Evolutionary conservation across 2,113 vertebrate species (phyloP).

Genomic region (Halichoerus grypus): DNA sequence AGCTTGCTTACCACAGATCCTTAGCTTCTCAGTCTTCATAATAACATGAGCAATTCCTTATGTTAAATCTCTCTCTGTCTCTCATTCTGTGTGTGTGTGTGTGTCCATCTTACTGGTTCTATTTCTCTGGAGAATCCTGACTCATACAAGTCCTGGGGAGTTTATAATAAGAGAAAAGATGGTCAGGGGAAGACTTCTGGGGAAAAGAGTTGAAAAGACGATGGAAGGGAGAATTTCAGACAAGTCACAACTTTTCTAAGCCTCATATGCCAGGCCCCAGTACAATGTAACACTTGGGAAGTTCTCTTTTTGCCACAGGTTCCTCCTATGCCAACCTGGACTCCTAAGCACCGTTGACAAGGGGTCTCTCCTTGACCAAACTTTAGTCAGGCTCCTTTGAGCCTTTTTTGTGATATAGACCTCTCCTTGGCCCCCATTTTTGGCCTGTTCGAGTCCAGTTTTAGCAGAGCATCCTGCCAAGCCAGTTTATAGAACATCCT

Average conservation of each 20-base stretch:
- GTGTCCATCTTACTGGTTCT: neutral
- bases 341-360: neutral
- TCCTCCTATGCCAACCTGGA: neutral
- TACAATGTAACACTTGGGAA: neutral
- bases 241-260: neutral
- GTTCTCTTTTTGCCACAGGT: neutral
- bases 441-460: neutral
- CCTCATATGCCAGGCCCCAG: neutral
- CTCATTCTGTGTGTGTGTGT: neutral
- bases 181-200: neutral
- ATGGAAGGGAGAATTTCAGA: neutral
- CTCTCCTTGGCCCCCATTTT: neutral
- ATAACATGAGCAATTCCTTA: neutral
- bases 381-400: neutral
- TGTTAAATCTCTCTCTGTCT: neutral
- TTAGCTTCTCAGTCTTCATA: neutral
- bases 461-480: neutral
- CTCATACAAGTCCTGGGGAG: neutral
- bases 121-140: neutral
- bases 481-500: neutral
- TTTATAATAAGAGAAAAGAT: neutral
- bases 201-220: neutral
- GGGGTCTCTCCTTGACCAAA: neutral
- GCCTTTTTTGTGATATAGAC: neutral
- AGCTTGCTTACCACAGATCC: neutral